These are phyloP conservation scores for Nipponacmea schrenckii DNA, from an alignment of 2,888 invertebrate genomes.

Conservation along the genomic window DNA sequence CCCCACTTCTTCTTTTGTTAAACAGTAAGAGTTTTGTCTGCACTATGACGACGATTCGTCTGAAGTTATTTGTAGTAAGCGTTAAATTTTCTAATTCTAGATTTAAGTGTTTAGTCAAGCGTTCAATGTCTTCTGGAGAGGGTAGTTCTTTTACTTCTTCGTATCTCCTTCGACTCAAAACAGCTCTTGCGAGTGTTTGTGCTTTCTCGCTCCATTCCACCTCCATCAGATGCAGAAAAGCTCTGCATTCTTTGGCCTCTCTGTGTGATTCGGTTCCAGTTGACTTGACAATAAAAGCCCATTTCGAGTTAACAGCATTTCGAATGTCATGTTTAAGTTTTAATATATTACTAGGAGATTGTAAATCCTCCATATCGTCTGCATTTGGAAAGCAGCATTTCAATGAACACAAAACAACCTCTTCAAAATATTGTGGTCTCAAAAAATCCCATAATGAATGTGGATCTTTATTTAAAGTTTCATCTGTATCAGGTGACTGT, in stretches of 20 bases:
- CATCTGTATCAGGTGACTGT: too few species aligned
- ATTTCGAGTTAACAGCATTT: constrained; percentile 29
- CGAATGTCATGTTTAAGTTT: constrained; percentile 35
- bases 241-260: constrained; percentile 24
- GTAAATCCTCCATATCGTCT: constrained; percentile 34
- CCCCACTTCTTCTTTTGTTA: constrained; percentile 34
- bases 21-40: constrained; percentile 30
- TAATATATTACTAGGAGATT: constrained; percentile 30
- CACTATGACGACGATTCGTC: constrained; percentile 15
- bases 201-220: constrained; percentile 27
- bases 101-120: constrained; percentile 19
- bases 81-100: constrained; percentile 11
- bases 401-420: constrained; percentile 25
- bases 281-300: constrained; percentile 23
- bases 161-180: constrained; percentile 18
- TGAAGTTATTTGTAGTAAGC: constrained; percentile 21
- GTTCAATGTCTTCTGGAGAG: constrained; percentile 20
- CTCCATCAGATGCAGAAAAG: constrained; percentile 26
- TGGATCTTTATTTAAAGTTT: too few species aligned
- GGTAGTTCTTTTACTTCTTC: constrained; percentile 19
- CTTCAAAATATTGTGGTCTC: too few species aligned
- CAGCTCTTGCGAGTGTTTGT: constrained; percentile 23
- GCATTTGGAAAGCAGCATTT: constrained; percentile 26
- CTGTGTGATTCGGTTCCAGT: not conserved
- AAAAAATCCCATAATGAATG: too few species aligned